phyloP scores from a whole-genome alignment of 1,140 invertebrate species.

The Tenebrio molitor region DNA sequence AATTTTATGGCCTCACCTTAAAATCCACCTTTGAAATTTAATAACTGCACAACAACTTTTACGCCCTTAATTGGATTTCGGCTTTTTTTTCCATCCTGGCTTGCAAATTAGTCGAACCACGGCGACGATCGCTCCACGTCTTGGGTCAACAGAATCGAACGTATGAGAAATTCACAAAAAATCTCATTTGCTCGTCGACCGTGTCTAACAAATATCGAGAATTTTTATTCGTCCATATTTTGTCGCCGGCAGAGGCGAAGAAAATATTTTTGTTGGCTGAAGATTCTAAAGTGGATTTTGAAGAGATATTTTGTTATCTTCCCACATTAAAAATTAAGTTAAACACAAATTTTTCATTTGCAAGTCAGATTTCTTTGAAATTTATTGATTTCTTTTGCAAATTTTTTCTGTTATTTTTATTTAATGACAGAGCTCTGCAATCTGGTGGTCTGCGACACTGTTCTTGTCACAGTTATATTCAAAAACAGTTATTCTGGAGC shows the following conservation, averaged over 20 bases:
- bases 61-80: constrained; percentile 10
- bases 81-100: background rate
- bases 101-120: too few relatives aligned
- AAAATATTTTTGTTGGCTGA: background rate
- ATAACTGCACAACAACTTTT: constrained; percentile 27
- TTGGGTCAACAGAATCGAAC: too few relatives aligned
- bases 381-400: background rate
- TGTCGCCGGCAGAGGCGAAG: background rate
- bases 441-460: too few relatives aligned
- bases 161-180: too few relatives aligned
- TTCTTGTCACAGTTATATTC: too few relatives aligned
- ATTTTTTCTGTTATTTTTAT: too few relatives aligned
- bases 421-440: too few relatives aligned
- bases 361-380: background rate
- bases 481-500: too few relatives aligned
- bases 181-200: too few relatives aligned
- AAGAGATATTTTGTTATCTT: background rate
- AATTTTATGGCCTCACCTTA: constrained; percentile 58
- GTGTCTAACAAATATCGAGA: too few relatives aligned
- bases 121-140: too few relatives aligned
- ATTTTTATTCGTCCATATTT: too few relatives aligned
- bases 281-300: background rate
- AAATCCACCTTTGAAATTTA: constrained; percentile 15
- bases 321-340: background rate
- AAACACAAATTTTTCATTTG: background rate